A percentile compares a stretch with the other conserved stretches of the same genome.
These are phyloP conservation scores for Oconnorella tubifera DNA, from an alignment of 2,888 invertebrate genomes.

Conservation along the genomic window DNA sequence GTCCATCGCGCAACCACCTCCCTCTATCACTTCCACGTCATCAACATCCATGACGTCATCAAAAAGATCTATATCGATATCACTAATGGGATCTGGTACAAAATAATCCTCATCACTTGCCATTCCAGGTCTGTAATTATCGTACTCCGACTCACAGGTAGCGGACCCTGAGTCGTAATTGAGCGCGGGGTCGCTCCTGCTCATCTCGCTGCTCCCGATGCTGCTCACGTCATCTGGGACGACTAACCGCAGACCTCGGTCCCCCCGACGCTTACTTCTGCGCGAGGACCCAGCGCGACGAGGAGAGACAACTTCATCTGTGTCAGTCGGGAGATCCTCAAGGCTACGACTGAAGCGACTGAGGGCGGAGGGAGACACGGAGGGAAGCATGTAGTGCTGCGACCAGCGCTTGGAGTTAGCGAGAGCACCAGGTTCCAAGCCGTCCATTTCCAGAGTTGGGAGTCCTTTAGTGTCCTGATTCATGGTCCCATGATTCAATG, in stretches of 20 bases:
- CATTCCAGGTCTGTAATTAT: constrained; percentile 63
- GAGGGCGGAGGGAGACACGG: background rate
- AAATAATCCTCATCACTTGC: constrained; percentile 57
- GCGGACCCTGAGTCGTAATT: constrained; percentile 48
- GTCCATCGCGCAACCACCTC: constrained; percentile 30
- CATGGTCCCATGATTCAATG: too few relatives aligned
- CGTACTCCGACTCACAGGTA: constrained; percentile 69
- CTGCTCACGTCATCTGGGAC: constrained; percentile 48
- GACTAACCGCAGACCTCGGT: background rate
- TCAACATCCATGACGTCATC: constrained; percentile 54
- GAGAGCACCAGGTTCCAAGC: background rate
- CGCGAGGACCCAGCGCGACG: constrained; percentile 20
- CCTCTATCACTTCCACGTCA: background rate
- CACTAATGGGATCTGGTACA: constrained; percentile 51
- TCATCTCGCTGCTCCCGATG: constrained; percentile 53
- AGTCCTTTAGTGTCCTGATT: too few relatives aligned
- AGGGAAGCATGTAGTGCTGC: background rate
- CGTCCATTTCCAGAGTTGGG: background rate
- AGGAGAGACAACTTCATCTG: background rate
- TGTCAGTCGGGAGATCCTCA: background rate
- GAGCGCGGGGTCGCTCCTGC: constrained; percentile 50
- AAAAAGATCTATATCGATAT: constrained; percentile 54
- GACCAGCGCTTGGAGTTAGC: background rate
- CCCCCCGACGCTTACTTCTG: background rate
- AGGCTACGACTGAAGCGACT: background rate